Evolutionary conservation across 2,113 vertebrate species (phyloP), one percentile per base, ranked within the genome.

Genomic region (Coregonus clupeaformis): DNA sequence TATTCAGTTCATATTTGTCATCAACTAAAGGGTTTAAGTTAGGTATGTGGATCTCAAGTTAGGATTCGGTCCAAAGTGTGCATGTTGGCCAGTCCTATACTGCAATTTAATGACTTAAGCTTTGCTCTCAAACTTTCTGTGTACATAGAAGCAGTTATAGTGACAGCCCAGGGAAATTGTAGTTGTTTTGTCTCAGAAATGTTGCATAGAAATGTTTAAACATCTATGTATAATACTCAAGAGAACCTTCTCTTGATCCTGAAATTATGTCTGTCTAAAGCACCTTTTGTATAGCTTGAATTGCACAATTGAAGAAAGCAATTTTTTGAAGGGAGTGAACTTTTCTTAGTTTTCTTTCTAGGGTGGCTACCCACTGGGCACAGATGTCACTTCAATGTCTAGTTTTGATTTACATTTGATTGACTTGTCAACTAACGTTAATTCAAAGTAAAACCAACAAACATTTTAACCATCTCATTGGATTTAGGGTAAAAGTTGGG

Each of bases 151-250:
- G 49, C 55, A 3, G 32, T 55, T 9, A 68, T 52, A 18, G 49
- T 52, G 49, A 52, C 49, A 52, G 49, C 16, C 49, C 49, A 52
- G 16, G 32, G 63, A 1, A 29, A 13, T 25, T 18, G 32, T 69
- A 42, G 64, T 71, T 45, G 66, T 71, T 45, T 24, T 71, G 49
- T 65, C 29, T 18, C 42, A 22, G 68, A 69, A 24, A 59, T 6
- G n/a, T 4, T 45, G 36, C 63, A 27, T 71, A 30, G 49, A 11
- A 20, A 76, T 55, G 29, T 77, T 68, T 71, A 72, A 66, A 77
- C 72, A 76, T 62, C 18, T 49, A 25, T 75, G 75, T 66, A 55
- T 14, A 77, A 22, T 14, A 16, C 18, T 67, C 29, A 32, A 60
- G 57, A 60, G 57, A 36, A 67, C 74, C 49, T 24, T 9, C 47